These are phyloP conservation scores for Tokudaia muenninki DNA, from an alignment of 2,797 vertebrate species.

Conservation along the genomic window DNA sequence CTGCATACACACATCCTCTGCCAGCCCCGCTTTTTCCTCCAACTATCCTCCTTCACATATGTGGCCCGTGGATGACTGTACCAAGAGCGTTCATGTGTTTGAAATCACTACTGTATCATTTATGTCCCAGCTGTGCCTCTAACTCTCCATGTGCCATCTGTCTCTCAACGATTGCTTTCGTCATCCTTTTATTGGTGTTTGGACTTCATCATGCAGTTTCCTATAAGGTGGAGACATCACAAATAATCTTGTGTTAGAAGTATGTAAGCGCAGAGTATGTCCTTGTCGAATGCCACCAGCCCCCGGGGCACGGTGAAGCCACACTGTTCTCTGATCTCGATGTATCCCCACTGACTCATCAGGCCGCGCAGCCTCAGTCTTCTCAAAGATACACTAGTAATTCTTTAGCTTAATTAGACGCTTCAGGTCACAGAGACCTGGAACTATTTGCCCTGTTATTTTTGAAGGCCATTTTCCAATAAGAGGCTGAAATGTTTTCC, in stretches of 20 bases:
- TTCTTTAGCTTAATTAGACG: constrained; percentile 61
- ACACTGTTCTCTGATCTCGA: constrained; percentile 35
- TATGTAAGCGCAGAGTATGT: neutral
- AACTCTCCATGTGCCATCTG: neutral
- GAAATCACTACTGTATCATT: neutral
- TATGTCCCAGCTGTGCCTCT: neutral
- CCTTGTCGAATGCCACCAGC: neutral
- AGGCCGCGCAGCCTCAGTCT: constrained; percentile 11
- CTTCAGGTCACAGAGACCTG: constrained; percentile 78
- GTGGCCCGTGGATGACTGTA: neutral
- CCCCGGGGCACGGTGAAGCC: neutral
- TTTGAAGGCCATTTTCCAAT: constrained; percentile 72
- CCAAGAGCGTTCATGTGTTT: neutral
- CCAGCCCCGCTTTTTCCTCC: too few species aligned
- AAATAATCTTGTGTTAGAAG: neutral
- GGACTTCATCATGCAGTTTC: neutral
- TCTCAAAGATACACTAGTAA: constrained; percentile 68
- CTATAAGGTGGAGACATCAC: constrained; percentile 1
- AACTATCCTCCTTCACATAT: neutral
- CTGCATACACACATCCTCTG: neutral
- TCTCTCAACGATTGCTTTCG: neutral
- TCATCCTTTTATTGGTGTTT: neutral
- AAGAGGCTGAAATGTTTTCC: constrained; percentile 66
- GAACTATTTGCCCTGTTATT: constrained; percentile 68
- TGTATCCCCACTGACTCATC: constrained; percentile 57